phyloP scores from a whole-genome alignment of 2,888 invertebrate species.

The Polyommatus icarus region DNA sequence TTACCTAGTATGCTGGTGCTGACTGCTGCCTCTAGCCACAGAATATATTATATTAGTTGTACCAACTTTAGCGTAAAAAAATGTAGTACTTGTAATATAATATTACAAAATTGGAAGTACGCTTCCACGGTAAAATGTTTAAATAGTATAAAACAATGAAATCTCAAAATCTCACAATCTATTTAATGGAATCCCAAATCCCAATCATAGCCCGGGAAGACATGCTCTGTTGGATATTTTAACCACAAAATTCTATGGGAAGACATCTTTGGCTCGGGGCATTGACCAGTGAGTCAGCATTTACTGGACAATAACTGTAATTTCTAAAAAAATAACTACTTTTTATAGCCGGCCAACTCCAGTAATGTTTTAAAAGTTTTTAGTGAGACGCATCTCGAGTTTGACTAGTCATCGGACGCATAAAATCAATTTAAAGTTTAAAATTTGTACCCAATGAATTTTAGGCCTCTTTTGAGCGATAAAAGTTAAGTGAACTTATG shows the following conservation, averaged over 20 bases:
- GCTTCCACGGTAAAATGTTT: neutral
- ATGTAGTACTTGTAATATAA: too few species aligned
- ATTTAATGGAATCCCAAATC: neutral
- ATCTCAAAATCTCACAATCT: neutral
- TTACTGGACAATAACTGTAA: conserved; percentile 29
- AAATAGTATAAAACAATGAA: neutral
- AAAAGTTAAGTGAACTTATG: neutral
- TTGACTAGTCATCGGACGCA: conserved; percentile 9
- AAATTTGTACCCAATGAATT: neutral
- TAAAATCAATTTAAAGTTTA: conserved; percentile 8
- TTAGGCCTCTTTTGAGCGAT: neutral
- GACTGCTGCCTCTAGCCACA: too few species aligned
- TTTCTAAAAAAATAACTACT: conserved; percentile 28
- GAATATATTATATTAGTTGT: too few species aligned
- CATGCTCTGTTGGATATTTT: conserved; percentile 16
- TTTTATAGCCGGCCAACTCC: neutral
- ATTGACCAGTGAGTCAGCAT: conserved; percentile 29
- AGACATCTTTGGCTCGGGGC: neutral
- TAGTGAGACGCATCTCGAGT: conserved; percentile 7
- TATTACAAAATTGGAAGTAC: neutral
- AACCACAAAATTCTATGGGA: conserved; percentile 26
- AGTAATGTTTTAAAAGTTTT: conserved; percentile 14
- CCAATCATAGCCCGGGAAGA: conserved; percentile 10
- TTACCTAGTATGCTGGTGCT: too few species aligned
- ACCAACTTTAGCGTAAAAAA: too few species aligned